These are phyloP conservation scores for Cricetomys ansorgei DNA, from an alignment of 2,113 vertebrate species.

Conservation along the genomic window DNA sequence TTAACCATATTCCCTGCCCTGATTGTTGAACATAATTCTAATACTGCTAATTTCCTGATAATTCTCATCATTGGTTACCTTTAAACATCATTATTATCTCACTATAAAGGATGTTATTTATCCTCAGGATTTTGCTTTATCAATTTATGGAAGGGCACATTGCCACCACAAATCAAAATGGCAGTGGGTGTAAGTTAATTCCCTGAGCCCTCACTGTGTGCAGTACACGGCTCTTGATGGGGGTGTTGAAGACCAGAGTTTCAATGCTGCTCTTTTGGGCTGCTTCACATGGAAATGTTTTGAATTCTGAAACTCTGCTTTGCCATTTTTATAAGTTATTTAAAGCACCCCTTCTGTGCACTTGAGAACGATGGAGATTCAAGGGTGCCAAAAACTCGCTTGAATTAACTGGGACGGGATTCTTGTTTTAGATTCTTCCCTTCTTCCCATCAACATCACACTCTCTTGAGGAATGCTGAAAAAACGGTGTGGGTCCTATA, in stretches of 20 bases:
- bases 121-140: slow-evolving; percentile 9
- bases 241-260: neutral
- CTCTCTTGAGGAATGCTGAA: slow-evolving; percentile 64
- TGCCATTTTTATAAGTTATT: slow-evolving; percentile 79
- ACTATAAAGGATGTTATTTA: neutral
- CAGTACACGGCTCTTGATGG: neutral
- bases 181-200: neutral
- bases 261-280: slow-evolving; percentile 44
- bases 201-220: neutral
- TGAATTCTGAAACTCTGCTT: slow-evolving; percentile 72
- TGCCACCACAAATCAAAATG: neutral
- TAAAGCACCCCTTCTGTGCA: slow-evolving; percentile 77
- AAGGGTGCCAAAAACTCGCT: slow-evolving; percentile 67
- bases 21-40: neutral
- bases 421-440: slow-evolving; percentile 17
- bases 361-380: slow-evolving; percentile 57
- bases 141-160: neutral
- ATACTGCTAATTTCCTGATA: neutral
- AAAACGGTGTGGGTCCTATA: slow-evolving; percentile 38
- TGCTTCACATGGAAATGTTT: slow-evolving; percentile 74
- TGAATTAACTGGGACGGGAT: slow-evolving; percentile 53
- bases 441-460: slow-evolving; percentile 21
- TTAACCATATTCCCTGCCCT: too few species aligned
- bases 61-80: neutral
- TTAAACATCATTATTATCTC: neutral